Conservation (phyloP, 1,140 invertebrate species). For the Zaprionus taronus region DNA sequence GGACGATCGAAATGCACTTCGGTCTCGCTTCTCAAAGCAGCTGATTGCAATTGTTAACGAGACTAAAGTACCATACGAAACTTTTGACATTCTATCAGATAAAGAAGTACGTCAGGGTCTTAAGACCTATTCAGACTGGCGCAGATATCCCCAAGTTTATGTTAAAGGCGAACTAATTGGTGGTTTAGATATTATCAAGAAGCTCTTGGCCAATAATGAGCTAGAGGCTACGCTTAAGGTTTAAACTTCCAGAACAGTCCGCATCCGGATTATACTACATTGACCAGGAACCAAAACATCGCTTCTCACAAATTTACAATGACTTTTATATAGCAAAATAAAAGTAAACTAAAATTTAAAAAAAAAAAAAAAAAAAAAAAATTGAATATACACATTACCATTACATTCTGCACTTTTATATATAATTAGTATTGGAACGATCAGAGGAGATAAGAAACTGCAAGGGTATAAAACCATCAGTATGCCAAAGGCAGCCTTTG, state of each 20-base stretch:
- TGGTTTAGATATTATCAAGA: conserved; percentile 98
- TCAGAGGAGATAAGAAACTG: no score
- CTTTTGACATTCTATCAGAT: conserved; percentile 97
- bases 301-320: conserved; percentile 33
- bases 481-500: no score
- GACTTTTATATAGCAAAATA: conserved; percentile 52
- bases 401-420: no score
- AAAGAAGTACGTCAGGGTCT: conserved; percentile 97
- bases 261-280: not conserved
- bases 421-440: no score
- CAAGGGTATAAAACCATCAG: no score
- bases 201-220: conserved; percentile 89
- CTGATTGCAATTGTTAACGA: conserved; percentile 93
- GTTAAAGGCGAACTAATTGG: conserved; percentile 97
- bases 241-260: conserved; percentile 36
- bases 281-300: conserved; percentile 40
- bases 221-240: conserved; percentile 85
- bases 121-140: conserved; percentile 98
- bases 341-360: conserved; percentile 42
- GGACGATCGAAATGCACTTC: conserved; percentile 92
- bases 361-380: no score
- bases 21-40: conserved; percentile 97
- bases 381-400: no score
- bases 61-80: conserved; percentile 90
- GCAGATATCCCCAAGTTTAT: conserved; percentile 98